These are phyloP conservation scores for Philopedon plagiatum DNA, from an alignment of 2,888 invertebrate species.

Conservation along the genomic window DNA sequence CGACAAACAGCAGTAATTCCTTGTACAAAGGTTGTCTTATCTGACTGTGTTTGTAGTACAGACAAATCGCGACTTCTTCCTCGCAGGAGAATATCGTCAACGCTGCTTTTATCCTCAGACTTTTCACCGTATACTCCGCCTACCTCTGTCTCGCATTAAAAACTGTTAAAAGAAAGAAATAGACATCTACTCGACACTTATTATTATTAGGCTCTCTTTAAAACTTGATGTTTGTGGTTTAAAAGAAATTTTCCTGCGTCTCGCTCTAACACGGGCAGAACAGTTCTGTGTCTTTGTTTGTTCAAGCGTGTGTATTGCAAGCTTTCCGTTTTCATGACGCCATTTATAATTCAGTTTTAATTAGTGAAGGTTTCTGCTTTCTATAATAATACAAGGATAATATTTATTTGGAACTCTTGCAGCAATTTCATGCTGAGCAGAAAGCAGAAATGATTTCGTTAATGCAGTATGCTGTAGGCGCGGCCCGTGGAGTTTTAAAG, in stretches of 20 bases:
- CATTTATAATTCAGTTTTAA: slow-evolving; percentile 59
- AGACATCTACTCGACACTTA: background rate
- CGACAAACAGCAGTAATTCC: background rate
- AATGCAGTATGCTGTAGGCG: too few species aligned
- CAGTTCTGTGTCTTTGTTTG: slow-evolving; percentile 24
- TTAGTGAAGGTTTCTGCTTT: slow-evolving; percentile 52
- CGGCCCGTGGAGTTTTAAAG: too few species aligned
- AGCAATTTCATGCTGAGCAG: slow-evolving; percentile 21
- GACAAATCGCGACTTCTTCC: background rate
- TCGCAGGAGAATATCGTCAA: background rate
- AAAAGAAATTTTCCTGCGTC: background rate
- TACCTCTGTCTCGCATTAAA: background rate
- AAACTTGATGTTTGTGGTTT: background rate
- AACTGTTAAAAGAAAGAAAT: background rate
- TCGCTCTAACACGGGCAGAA: background rate
- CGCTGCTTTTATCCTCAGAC: background rate
- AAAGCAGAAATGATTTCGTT: too few species aligned
- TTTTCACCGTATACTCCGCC: background rate
- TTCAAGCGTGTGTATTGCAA: slow-evolving; percentile 9
- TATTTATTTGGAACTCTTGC: slow-evolving; percentile 18
- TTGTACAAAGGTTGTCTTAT: background rate
- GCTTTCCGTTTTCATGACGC: slow-evolving; percentile 57
- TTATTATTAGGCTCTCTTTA: background rate
- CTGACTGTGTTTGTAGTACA: background rate
- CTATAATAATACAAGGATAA: slow-evolving; percentile 34